Percentiles rank a stretch among this genome's conserved stretches.
These are phyloP conservation scores for Mionectes macconnelli DNA, from an alignment of 2,113 vertebrate species.

Conservation along the genomic window DNA sequence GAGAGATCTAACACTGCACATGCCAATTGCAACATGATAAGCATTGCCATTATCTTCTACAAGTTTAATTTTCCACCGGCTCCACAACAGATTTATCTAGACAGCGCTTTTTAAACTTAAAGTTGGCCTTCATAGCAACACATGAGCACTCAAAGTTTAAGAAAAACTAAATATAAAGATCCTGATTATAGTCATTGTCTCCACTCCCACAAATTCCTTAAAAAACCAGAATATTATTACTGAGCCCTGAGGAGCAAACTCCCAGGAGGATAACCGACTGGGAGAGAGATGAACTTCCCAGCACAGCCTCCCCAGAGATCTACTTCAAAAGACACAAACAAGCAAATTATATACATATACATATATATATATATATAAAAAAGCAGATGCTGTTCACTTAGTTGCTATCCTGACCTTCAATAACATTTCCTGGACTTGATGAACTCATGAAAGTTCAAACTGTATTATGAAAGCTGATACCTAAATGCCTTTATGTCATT, in stretches of 20 bases:
- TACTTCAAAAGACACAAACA: background rate
- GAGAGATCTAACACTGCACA: background rate
- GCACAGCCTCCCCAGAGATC: background rate
- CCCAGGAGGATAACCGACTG: background rate
- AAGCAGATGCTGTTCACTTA: background rate
- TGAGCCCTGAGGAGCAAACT: background rate
- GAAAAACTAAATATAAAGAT: background rate
- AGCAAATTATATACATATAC: background rate
- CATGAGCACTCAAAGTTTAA: background rate
- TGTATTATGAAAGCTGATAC: background rate
- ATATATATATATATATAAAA: no score
- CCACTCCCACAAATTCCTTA: background rate
- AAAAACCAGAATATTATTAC: background rate
- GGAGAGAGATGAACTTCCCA: background rate
- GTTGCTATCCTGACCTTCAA: background rate
- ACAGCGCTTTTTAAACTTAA: background rate
- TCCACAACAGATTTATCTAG: background rate
- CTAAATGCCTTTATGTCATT: background rate
- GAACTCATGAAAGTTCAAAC: background rate
- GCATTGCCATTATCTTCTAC: background rate
- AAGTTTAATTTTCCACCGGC: background rate
- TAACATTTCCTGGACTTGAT: background rate
- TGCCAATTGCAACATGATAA: background rate
- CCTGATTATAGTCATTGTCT: background rate
- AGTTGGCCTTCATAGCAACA: background rate